Base-by-base conservation (phyloP, 1,140 invertebrate genomes). In the Rhynchophorus ferrugineus region DNA sequence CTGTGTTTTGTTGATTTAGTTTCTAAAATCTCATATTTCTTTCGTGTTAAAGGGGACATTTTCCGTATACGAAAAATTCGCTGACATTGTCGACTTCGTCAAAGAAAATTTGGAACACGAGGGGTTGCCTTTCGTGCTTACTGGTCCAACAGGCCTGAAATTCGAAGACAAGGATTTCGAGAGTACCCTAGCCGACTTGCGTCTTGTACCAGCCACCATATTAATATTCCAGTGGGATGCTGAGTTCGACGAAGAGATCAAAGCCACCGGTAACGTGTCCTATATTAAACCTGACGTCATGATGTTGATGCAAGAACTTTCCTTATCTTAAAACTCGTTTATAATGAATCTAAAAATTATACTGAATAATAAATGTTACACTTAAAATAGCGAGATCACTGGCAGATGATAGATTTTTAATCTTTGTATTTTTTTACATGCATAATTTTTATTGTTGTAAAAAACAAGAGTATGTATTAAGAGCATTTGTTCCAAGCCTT, bases 251-350 rank as follows among this genome's bases (percentile, higher is more conserved):
- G 71, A 77, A 7, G 71, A 77, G 52, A 71, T 75, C 1, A 69
- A 71, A 16, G 69, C 68, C n/a, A 73, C 75, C 18, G 71, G 73
- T 13, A 74, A 76, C 44, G 71, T 72, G 0, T 72, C 74, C 57
- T 89, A 76, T 67, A 73, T 91, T 20, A 89, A 87, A 65, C 80
- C 84, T 3, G 85, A 89, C 67, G 73, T 86, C 1, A 77, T 88
- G 67, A 73, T 81, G 60, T 69, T 87, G 34, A 75, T 89, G 13
- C 79, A 83, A 64, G 82, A 78, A 41, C 29, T 64, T 42, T 57
- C n/a, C n/a, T n/a, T 48, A 47, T 48, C n/a, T n/a, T n/a, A n/a
- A n/a, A n/a, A n/a, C n/a, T n/a, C n/a, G n/a, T n/a, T n/a, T n/a
- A n/a, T n/a, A n/a, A n/a, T n/a, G n/a, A n/a, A n/a, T n/a, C n/a